These are phyloP conservation scores for Apodemus agrarius DNA, from an alignment of 2,797 vertebrate species.

Conservation along the genomic window DNA sequence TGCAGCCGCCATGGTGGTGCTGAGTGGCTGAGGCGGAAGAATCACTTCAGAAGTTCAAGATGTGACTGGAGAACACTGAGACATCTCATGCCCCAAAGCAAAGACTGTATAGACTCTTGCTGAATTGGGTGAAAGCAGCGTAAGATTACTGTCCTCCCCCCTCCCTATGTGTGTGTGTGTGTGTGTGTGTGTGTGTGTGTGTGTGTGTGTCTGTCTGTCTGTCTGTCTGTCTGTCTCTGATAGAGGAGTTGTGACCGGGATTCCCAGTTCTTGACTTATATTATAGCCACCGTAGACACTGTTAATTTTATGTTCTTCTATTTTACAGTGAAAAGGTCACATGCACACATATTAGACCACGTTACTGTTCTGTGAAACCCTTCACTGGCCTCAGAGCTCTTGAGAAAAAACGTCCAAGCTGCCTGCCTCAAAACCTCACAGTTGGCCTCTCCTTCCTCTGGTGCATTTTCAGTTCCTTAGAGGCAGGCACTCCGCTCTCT, in stretches of 20 bases:
- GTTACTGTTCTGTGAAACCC: neutral
- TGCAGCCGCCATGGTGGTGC: neutral
- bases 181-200: neutral
- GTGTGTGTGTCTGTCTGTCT: neutral
- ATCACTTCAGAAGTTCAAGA: neutral
- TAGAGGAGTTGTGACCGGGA: neutral
- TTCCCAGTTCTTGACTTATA: neutral
- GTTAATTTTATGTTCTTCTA: neutral
- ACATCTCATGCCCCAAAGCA: neutral
- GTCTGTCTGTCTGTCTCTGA: neutral
- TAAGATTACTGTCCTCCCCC: accelerated
- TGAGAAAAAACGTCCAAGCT: neutral
- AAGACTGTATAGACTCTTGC: neutral
- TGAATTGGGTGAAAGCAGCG: neutral
- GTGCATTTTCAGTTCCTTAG: constrained; percentile 48
- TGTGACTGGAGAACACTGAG: neutral
- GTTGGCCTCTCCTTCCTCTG: neutral
- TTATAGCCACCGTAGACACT: constrained; percentile 1
- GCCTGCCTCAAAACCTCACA: neutral
- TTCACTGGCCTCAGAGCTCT: neutral
- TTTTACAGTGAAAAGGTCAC: constrained; percentile 32
- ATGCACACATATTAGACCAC: neutral
- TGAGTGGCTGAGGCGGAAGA: neutral
- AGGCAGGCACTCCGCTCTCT: constrained; percentile 25
- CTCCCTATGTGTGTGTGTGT: too few species aligned